Percentiles rank a stretch among this genome's conserved stretches.
Evolutionary conservation across 2,797 vertebrate genomes (phyloP).

Genomic region (Sebastes elongatus): DNA sequence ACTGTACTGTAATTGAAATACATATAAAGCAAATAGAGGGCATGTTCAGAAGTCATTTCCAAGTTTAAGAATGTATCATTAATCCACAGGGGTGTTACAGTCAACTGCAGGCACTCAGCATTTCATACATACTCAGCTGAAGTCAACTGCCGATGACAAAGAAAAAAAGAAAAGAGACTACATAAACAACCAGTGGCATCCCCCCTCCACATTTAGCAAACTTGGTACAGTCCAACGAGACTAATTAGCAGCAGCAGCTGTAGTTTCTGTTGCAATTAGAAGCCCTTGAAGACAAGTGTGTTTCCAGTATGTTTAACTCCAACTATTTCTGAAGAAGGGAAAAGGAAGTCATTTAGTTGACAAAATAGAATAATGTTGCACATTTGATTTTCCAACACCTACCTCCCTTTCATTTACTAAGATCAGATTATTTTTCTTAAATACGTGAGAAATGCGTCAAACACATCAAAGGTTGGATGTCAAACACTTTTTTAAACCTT

Average conservation of each 20-base stretch:
- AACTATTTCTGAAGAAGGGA: neutral
- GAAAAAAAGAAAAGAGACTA: neutral
- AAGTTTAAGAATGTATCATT: neutral
- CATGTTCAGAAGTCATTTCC: neutral
- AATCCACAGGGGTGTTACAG: neutral
- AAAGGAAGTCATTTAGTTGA: neutral
- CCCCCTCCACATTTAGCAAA: neutral
- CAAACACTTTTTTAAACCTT: neutral
- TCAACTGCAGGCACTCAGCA: neutral
- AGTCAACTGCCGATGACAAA: neutral
- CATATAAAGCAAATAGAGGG: neutral
- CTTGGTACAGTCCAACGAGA: neutral
- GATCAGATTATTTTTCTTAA: neutral
- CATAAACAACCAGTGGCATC: neutral
- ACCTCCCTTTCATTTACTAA: neutral
- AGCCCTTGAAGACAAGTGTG: conserved; percentile 9
- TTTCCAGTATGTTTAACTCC: conserved; percentile 1
- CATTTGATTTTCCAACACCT: neutral
- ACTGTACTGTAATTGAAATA: neutral
- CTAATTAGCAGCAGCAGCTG: conserved; percentile 26
- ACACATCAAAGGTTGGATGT: neutral
- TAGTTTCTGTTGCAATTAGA: conserved; percentile 1
- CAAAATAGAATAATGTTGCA: neutral
- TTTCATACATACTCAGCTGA: neutral
- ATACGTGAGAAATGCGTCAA: neutral